Evolutionary conservation across 2,797 vertebrate genomes (phyloP), one percentile per base, ranked within the genome.

Genomic region (Cryptoblepharus egeriae): DNA sequence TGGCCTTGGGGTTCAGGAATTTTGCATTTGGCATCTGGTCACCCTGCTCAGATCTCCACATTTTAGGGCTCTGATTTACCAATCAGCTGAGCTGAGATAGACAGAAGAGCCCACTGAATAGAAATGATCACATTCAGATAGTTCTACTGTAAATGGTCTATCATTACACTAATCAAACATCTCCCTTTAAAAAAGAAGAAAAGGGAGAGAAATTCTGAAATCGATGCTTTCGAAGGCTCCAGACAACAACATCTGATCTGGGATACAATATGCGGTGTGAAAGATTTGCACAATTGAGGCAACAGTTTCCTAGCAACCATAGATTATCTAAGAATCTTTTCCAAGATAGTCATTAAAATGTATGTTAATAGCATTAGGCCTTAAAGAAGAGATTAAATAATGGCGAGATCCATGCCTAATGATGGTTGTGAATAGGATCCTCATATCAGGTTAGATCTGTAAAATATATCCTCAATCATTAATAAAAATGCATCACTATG

Each of bases 231-330:
- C 90, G 73, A 89, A 81, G 85, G 58, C 75, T 86, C 67, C 86
- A 90, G 71, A 77, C 61, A 91, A 80, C 80, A 90, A 88, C 89
- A 87, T 82, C 81, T 87, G 82, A 89, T 92, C 85, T 52, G 79
- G 84, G 91, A 90, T 88, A 87, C 61, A 91, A 78, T 91, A 89
- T 80, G 81, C 89, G 81, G 81, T 82, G 55, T 76, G 37, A 82
- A 92, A 92, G 88, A 91, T 90, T 92, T 91, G 86, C 88, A 90
- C 88, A 91, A 91, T 16, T 86, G 88, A 93, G 92, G 86, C 84
- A 89, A 85, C 78, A 90, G 93, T 94, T 74, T 92, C 93, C 93
- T 93, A 94, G 93, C 93, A 94, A 94, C 93, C 88, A 90, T 68
- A 93, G 88, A 92, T 93, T 81, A 87, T 90, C 78, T 84, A 91